Base-by-base conservation (phyloP, 2,113 vertebrate genomes). In the Larimichthys polyactis region DNA sequence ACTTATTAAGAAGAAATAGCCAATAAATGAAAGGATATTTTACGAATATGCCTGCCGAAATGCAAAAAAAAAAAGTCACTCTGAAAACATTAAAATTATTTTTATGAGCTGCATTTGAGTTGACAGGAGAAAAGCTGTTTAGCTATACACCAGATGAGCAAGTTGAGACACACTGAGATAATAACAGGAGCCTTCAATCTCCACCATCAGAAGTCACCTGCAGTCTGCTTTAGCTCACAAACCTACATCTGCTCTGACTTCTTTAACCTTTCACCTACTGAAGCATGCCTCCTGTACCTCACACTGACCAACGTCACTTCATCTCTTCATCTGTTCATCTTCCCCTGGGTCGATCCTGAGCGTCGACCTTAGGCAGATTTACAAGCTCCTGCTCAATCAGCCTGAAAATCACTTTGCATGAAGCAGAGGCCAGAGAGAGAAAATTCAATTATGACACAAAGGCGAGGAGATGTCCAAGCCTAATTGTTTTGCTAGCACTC, bases 391-490 rank as follows among this genome's bases (percentile, higher is more conserved):
- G 83, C 62, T 91, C 87, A 84, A 32, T 79, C 84, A 86, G 58
- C 75, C 90, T 67, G 77, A 91, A 93, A 92, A 93, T 89, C 60
- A 90, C 74, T 73, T 74, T 46, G 66, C 51, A 43, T 40, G 17
- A 74, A 51, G 70, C 62, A 46, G 65, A 58, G 44, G 44, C 55
- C 54, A 24, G 22, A 75, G 19, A 64, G 44, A 48, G 51, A n/a
- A 77, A 79, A 89, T 82, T 76, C 62, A 81, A 81, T 83, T 40
- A 77, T 49, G 59, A 72, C 66, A 79, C 62, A 81, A 81, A 78
- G 54, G 22, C 24, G 3, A 60, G 20, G 67, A 65, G 72, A 81
- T 20, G 40, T n/a, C 16, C 48, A 9, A 22, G 17, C 40, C 69
- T 83, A 43, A 82, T 86, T 83, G 81, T 84, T 88, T 83, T 73